phyloP scores from a whole-genome alignment of 2,888 invertebrate species.

The Nowickia ferox region DNA sequence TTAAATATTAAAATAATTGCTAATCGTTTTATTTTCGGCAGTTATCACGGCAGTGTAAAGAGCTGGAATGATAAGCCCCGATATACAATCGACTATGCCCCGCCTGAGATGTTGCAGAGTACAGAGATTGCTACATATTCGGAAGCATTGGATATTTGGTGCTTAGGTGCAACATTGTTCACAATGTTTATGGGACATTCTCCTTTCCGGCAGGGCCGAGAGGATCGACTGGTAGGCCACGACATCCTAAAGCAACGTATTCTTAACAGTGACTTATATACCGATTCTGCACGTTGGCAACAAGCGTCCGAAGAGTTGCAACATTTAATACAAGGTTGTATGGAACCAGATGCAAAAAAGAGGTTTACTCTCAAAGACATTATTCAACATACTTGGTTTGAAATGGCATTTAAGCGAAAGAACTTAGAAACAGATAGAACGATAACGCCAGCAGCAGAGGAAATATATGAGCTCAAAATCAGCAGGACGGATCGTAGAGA shows the following conservation, averaged over 20 bases:
- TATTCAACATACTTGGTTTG: constrained; percentile 84
- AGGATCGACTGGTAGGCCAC: constrained; percentile 73
- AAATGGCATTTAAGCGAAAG: constrained; percentile 43
- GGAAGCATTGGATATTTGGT: constrained; percentile 97
- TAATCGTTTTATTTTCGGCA: neutral
- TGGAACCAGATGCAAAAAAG: constrained; percentile 76
- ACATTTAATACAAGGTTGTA: constrained; percentile 76
- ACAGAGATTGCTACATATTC: constrained; percentile 86
- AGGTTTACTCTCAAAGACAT: constrained; percentile 76
- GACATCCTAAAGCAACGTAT: constrained; percentile 77
- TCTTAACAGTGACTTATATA: constrained; percentile 77
- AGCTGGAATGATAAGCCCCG: constrained; percentile 88
- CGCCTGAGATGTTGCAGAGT: constrained; percentile 92
- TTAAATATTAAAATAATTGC: neutral
- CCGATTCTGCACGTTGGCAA: constrained; percentile 77
- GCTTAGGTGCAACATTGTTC: constrained; percentile 94
- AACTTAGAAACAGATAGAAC: neutral
- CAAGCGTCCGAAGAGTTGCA: constrained; percentile 75
- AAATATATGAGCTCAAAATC: constrained; percentile 4
- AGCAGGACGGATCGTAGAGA: neutral
- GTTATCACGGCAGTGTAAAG: constrained; percentile 58
- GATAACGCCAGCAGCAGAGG: neutral
- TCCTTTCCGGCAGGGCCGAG: constrained; percentile 86
- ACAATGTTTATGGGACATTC: constrained; percentile 91
- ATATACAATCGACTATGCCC: constrained; percentile 94